Evolutionary conservation across 2,888 invertebrate genomes (phyloP).

Genomic region (Athalia rosae): DNA sequence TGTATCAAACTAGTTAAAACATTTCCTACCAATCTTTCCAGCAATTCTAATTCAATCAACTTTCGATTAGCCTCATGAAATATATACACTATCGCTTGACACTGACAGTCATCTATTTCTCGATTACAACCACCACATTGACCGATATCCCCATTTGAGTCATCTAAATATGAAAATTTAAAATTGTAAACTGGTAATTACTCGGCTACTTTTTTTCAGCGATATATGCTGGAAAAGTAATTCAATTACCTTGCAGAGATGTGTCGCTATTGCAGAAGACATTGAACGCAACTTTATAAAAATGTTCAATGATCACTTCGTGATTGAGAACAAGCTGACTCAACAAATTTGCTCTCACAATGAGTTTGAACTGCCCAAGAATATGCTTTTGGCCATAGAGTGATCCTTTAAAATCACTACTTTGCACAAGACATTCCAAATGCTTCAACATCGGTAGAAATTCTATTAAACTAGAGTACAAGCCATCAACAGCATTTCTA

Average conservation of each 20-base stretch:
- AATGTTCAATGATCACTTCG: conserved; percentile 82
- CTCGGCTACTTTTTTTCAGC: neutral
- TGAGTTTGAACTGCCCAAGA: conserved; percentile 78
- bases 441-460: conserved; percentile 77
- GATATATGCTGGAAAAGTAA: neutral
- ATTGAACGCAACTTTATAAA: conserved; percentile 86
- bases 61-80: conserved; percentile 86
- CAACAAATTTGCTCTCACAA: conserved; percentile 80
- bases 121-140: conserved; percentile 85
- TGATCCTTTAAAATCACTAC: conserved; percentile 73
- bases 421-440: conserved; percentile 76
- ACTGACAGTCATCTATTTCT: conserved; percentile 79
- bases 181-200: neutral
- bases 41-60: conserved; percentile 84
- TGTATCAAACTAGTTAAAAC: conserved; percentile 90
- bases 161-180: conserved; percentile 60
- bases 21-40: conserved; percentile 90
- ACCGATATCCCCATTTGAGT: conserved; percentile 77
- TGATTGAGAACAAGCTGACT: conserved; percentile 84
- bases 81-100: conserved; percentile 80
- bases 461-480: conserved; percentile 77
- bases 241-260: conserved; percentile 56
- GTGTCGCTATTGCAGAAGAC: conserved; percentile 77
- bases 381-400: conserved; percentile 77
- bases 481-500: conserved; percentile 80